phyloP scores from a whole-genome alignment of 2,113 vertebrate genomes.

The Rhinogobius similis region DNA sequence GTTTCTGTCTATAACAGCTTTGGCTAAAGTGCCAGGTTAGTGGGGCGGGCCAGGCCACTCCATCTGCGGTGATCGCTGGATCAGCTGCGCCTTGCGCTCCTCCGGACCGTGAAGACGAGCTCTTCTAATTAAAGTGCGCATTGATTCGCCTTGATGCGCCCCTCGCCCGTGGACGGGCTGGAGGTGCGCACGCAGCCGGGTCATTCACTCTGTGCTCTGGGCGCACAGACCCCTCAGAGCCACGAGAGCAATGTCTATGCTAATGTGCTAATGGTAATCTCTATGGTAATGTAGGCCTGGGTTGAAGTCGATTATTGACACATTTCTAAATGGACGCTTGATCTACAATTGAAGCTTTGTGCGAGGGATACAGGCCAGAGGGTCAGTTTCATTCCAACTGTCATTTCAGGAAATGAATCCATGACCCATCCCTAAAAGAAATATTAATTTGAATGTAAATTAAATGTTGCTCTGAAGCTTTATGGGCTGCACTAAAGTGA shows the following conservation, averaged over 20 bases:
- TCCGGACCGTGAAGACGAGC: conserved; percentile 72
- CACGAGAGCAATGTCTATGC: conserved; percentile 62
- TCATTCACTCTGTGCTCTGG: too few species aligned
- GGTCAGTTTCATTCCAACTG: conserved; percentile 66
- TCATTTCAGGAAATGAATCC: conserved; percentile 58
- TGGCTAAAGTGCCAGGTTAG: conserved; percentile 61
- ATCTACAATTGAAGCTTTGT: conserved; percentile 64
- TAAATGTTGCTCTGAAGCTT: conserved; percentile 56
- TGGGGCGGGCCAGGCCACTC: conserved; percentile 66
- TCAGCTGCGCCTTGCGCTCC: conserved; percentile 64
- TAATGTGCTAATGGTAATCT: conserved; percentile 46
- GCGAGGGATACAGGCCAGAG: conserved; percentile 43
- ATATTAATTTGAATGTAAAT: conserved; percentile 71
- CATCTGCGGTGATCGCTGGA: conserved; percentile 73
- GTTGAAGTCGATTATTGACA: conserved; percentile 72
- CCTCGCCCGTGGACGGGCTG: conserved; percentile 55
- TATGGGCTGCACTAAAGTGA: conserved; percentile 9
- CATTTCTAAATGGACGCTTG: conserved; percentile 68
- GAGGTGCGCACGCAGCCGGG: conserved; percentile 33
- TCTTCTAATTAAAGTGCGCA: conserved; percentile 74
- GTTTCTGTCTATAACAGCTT: conserved; percentile 68
- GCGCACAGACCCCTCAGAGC: conserved; percentile 49
- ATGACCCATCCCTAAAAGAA: conserved; percentile 58
- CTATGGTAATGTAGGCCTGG: conserved; percentile 55
- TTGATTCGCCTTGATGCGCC: conserved; percentile 70